Evolutionary conservation across 2,797 vertebrate genomes (phyloP).

Genomic region (Pantherophis vulpinus): DNA sequence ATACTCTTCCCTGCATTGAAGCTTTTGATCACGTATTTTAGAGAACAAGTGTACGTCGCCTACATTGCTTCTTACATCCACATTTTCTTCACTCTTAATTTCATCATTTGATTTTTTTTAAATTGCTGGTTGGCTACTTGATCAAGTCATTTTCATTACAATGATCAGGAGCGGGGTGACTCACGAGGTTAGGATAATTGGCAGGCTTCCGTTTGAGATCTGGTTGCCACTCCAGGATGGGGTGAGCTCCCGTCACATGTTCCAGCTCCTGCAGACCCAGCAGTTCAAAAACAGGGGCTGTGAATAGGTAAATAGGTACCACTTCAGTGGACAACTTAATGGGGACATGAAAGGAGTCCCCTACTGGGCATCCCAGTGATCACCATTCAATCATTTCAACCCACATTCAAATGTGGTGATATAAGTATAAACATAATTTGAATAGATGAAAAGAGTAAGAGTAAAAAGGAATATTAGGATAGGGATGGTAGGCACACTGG

Average conservation of each 20-base stretch:
- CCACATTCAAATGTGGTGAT: not conserved
- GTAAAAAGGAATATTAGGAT: too few relatives aligned
- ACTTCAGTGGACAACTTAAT: not conserved
- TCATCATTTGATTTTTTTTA: not conserved
- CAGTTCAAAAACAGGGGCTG: not conserved
- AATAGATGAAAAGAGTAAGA: too few relatives aligned
- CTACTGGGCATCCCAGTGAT: not conserved
- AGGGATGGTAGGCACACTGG: too few relatives aligned
- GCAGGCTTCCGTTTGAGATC: not conserved
- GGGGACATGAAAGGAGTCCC: not conserved
- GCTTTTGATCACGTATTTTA: not conserved
- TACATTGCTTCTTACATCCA: not conserved
- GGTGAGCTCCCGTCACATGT: not conserved
- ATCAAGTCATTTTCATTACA: conserved; percentile 1
- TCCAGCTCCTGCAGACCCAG: not conserved
- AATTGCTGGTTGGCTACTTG: conserved; percentile 11
- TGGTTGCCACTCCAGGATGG: not conserved
- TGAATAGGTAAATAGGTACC: not conserved
- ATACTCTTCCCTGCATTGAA: conserved; percentile 23
- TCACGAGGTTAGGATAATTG: not conserved
- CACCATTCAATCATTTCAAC: not conserved
- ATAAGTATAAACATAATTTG: too few relatives aligned
- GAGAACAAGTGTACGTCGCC: not conserved
- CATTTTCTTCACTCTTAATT: conserved; percentile 10
- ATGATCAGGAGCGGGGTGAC: not conserved